Base-by-base conservation (phyloP, 2,113 vertebrate species). In the Carassius auratus region DNA sequence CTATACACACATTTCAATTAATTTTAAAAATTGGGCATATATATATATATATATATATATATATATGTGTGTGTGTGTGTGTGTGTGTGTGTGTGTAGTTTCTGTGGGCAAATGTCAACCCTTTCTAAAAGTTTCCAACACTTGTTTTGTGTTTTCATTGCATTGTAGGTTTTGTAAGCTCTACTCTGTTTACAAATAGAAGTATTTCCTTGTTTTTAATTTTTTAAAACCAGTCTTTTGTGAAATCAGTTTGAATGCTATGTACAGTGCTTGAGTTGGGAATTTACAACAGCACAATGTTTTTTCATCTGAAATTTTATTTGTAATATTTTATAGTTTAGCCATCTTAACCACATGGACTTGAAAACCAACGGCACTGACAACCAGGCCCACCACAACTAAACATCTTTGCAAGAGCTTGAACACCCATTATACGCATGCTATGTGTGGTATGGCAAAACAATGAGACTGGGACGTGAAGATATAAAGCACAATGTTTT, bases 261-360 rank as follows among this genome's bases (percentile, higher is more conserved):
- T 48, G n/a, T 21, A 50, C n/a, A 23, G 42, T 33, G 42, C 17
- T 26, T 69, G 14, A 50, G 66, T 42, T 38, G 0, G 19, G 61
- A 61, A 84, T n/a, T 2, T 17, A 64, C 21, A 42, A 71, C 52
- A 57, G 48, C 68, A 64, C 62, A 52, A 71, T 3, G 3, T 77
- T 52, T 90, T 48, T 48, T 76, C 88, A 87, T 85, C 91, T 88
- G 55, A 89, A 83, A 86, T 48, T 83, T 94, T 93, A 93, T 93
- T 94, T 90, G 92, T 90, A 92, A 88, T 92, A 76, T 89, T 92
- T 73, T 92, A 94, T 91, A 93, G 85, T 89, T 78, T 68, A 87
- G 89, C 85, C 87, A 84, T 78, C 74, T 33, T 87, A 45, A 68
- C 83, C 80, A 86, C 87, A 89, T 87, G 86, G 76, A 81, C 68